These are phyloP conservation scores for Macropodus opercularis DNA, from an alignment of 2,797 vertebrate genomes.

Conservation along the genomic window DNA sequence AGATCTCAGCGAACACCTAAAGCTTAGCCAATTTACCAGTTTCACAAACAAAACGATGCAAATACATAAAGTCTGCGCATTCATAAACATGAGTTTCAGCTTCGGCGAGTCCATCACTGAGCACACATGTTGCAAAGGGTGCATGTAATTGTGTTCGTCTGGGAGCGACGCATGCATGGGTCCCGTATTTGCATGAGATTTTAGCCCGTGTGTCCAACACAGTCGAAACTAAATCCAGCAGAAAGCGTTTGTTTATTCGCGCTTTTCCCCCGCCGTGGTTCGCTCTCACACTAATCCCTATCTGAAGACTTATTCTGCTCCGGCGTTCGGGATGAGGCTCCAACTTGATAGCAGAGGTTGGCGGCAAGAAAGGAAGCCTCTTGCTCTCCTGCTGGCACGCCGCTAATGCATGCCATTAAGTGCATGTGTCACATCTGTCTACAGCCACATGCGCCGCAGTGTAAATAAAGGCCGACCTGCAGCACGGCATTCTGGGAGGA, in stretches of 20 bases:
- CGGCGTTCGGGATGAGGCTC: constrained; percentile 61
- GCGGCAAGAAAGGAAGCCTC: constrained; percentile 53
- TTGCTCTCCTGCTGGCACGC: constrained; percentile 50
- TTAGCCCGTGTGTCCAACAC: constrained; percentile 32
- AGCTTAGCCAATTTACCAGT: constrained; percentile 49
- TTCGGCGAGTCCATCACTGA: constrained; percentile 25
- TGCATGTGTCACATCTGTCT: constrained; percentile 60
- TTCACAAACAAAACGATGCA: constrained; percentile 49
- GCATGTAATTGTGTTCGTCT: constrained; percentile 19
- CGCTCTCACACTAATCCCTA: constrained; percentile 62
- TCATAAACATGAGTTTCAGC: constrained; percentile 58
- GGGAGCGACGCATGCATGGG: constrained; percentile 5
- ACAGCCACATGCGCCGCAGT: constrained; percentile 34
- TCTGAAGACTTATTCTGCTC: constrained; percentile 65
- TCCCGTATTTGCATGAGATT: constrained; percentile 39
- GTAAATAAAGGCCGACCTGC: constrained; percentile 57
- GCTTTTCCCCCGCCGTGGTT: constrained; percentile 35
- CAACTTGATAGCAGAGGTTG: constrained; percentile 52
- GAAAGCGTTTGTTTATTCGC: constrained; percentile 56
- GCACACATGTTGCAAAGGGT: constrained; percentile 24
- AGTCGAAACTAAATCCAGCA: constrained; percentile 50
- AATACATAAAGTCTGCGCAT: constrained; percentile 44
- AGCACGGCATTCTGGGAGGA: constrained; percentile 34
- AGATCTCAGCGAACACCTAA: constrained; percentile 22
- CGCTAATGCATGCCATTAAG: constrained; percentile 63